These are phyloP conservation scores for Scomber colias DNA, from an alignment of 2,113 vertebrate genomes.

Conservation along the genomic window DNA sequence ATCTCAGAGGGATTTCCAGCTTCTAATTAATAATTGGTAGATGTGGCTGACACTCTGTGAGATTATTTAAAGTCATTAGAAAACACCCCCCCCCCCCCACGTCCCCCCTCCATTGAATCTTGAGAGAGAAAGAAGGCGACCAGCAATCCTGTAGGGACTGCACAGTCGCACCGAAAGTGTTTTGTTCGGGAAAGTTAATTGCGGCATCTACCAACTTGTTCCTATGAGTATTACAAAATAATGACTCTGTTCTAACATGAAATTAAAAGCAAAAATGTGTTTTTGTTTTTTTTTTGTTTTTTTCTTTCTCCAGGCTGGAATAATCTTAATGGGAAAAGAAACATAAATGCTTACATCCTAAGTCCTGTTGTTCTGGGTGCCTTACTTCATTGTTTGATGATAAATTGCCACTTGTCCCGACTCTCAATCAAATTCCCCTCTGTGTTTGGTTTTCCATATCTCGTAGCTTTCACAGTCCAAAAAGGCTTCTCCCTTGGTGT, in stretches of 20 bases:
- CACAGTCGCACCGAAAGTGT: slow-evolving; percentile 72
- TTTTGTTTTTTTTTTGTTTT: too few species aligned
- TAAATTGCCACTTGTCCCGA: slow-evolving; percentile 74
- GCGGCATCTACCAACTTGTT: slow-evolving; percentile 81
- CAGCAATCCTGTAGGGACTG: slow-evolving; percentile 67
- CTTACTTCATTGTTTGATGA: slow-evolving; percentile 74
- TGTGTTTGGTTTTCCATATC: slow-evolving; percentile 63
- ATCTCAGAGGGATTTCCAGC: slow-evolving; percentile 68
- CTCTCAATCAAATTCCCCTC: slow-evolving; percentile 76
- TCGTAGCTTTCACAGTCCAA: slow-evolving; percentile 56
- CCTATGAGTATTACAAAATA: slow-evolving; percentile 84
- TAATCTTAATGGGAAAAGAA: slow-evolving; percentile 76
- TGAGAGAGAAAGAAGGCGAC: slow-evolving; percentile 67
- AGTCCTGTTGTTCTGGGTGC: slow-evolving; percentile 69
- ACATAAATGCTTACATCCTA: slow-evolving; percentile 62
- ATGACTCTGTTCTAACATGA: slow-evolving; percentile 81
- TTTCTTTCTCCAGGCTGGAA: slow-evolving; percentile 64
- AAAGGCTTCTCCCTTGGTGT: slow-evolving; percentile 52
- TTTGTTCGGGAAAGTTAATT: slow-evolving; percentile 86
- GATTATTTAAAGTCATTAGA: slow-evolving; percentile 84
- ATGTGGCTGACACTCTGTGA: slow-evolving; percentile 72
- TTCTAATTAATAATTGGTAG: slow-evolving; percentile 84
- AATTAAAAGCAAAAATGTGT: slow-evolving; percentile 76
- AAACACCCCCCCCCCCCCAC: slow-evolving; percentile 55
- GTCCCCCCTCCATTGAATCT: slow-evolving; percentile 55